Evolutionary conservation across 1,140 invertebrate species (phyloP).

Genomic region (Macrobrachium rosenbergii): DNA sequence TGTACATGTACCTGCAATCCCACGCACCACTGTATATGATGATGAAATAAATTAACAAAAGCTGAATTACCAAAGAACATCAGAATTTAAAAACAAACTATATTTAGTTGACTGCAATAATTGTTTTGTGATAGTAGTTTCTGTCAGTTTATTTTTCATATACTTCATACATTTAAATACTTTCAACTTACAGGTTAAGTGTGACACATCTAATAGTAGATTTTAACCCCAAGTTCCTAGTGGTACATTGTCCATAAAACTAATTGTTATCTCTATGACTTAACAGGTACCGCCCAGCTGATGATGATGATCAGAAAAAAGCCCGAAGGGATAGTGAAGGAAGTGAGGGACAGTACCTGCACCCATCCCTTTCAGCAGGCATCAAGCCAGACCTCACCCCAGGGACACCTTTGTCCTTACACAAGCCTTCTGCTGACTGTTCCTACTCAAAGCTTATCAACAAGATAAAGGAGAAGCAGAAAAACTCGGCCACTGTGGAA

Average conservation of each 20-base stretch:
- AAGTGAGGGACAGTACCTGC: slow-evolving; percentile 80
- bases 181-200: too few relatives aligned
- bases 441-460: slow-evolving; percentile 87
- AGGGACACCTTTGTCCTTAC: slow-evolving; percentile 70
- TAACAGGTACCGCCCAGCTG: slow-evolving; percentile 66
- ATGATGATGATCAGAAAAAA: slow-evolving; percentile 60
- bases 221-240: not conserved
- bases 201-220: too few relatives aligned
- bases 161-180: too few relatives aligned
- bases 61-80: too few relatives aligned
- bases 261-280: not conserved
- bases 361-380: slow-evolving; percentile 78
- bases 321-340: slow-evolving; percentile 71
- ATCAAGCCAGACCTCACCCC: slow-evolving; percentile 63
- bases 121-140: too few relatives aligned
- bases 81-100: too few relatives aligned
- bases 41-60: too few relatives aligned
- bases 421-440: slow-evolving; percentile 84
- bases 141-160: too few relatives aligned
- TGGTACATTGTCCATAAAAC: not conserved
- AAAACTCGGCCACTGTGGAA: slow-evolving; percentile 45
- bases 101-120: too few relatives aligned
- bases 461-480: slow-evolving; percentile 81
- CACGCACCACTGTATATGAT: too few relatives aligned
- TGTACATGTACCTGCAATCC: too few relatives aligned